Evolutionary conservation across 1,140 invertebrate genomes (phyloP).

Genomic region (Condylostylus longicornis): DNA sequence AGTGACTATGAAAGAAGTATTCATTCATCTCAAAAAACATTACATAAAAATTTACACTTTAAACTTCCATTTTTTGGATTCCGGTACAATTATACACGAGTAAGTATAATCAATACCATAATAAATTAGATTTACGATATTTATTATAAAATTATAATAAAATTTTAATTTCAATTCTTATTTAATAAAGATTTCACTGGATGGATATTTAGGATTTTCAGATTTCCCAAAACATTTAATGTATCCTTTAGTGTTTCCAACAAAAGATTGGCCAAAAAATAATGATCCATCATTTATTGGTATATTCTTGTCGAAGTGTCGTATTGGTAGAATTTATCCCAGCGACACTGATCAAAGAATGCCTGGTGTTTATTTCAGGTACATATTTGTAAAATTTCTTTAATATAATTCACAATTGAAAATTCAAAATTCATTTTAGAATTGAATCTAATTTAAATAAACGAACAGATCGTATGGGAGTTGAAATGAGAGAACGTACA

Average conservation of each 20-base stretch:
- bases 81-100: conserved; percentile 83
- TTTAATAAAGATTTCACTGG: conserved; percentile 54
- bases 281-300: conserved; percentile 88
- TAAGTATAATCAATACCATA: conserved; percentile 35
- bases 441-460: conserved; percentile 52
- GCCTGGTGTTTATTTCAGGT: conserved; percentile 63
- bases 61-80: conserved; percentile 88
- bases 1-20: conserved; percentile 74
- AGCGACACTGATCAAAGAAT: conserved; percentile 45
- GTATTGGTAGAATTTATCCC: conserved; percentile 48
- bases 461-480: conserved; percentile 66
- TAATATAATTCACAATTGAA: too few species aligned
- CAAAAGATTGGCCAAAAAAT: conserved; percentile 65
- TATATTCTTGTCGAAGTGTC: conserved; percentile 78
- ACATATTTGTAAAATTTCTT: too few species aligned
- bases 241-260: conserved; percentile 72
- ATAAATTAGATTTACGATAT: background rate
- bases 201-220: conserved; percentile 82
- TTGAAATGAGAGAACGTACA: conserved; percentile 70
- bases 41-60: conserved; percentile 83
- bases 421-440: conserved; percentile 26
- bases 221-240: conserved; percentile 71
- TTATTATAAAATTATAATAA: background rate
- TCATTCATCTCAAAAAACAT: conserved; percentile 62
- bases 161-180: background rate